Evolutionary conservation across 2,797 vertebrate species (phyloP).

Genomic region (Sebastes trivittatus): DNA sequence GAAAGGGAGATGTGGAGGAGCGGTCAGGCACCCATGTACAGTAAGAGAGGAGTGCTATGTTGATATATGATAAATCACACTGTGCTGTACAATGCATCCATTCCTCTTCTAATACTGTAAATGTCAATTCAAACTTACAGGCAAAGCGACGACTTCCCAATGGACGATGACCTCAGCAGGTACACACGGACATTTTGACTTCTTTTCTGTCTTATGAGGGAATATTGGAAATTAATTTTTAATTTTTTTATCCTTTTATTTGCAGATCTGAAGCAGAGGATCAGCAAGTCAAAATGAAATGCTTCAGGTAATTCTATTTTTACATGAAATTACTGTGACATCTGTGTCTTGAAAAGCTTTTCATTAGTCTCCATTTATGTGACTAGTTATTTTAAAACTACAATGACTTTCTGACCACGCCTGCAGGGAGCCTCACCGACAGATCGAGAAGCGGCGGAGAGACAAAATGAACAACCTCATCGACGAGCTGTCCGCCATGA

Average conservation of each 20-base stretch:
- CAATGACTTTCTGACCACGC: background rate
- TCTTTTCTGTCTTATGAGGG: background rate
- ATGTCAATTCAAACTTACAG: constrained; percentile 23
- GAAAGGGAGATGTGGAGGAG: constrained; percentile 71
- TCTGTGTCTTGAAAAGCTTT: background rate
- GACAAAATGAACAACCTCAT: constrained; percentile 98
- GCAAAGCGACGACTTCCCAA: constrained; percentile 41
- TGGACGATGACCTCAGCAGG: constrained; percentile 71
- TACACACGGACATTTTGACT: background rate
- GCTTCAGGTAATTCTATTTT: constrained; percentile 68
- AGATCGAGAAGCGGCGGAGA: constrained; percentile 92
- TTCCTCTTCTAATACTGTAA: background rate
- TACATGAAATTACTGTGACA: background rate
- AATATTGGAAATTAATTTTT: background rate
- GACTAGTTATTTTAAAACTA: background rate
- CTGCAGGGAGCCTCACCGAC: constrained; percentile 92
- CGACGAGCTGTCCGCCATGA: constrained; percentile 91
- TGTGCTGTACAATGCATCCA: background rate
- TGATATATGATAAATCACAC: background rate
- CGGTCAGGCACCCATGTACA: constrained; percentile 40
- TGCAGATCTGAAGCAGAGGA: constrained; percentile 74
- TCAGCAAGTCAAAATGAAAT: constrained; percentile 77
- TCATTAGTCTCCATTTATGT: background rate
- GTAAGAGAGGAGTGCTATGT: constrained; percentile 32
- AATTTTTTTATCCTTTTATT: constrained; percentile 6